A percentile compares a stretch with the other conserved stretches of the same genome.
Evolutionary conservation across 2,888 invertebrate species (phyloP).

Genomic region (Crocallis elinguaria): DNA sequence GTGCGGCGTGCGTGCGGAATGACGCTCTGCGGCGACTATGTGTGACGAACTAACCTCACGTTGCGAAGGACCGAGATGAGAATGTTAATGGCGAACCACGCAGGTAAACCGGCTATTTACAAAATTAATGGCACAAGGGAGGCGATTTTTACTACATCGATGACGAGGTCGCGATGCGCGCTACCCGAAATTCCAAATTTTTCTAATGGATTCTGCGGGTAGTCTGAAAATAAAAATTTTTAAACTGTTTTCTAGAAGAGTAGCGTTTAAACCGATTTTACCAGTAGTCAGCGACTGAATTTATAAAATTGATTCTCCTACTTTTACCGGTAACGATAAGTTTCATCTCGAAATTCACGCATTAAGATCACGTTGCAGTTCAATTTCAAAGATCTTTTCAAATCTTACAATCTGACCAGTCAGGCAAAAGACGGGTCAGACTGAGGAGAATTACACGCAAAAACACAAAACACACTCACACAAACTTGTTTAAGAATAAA

Average conservation of each 20-base stretch:
- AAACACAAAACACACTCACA: too few species aligned
- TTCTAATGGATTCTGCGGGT: conserved; percentile 60
- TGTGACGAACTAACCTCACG: conserved; percentile 47
- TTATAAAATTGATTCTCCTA: conserved; percentile 75
- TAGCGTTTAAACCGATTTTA: conserved; percentile 75
- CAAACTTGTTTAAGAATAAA: too few species aligned
- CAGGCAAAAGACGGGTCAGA: too few species aligned
- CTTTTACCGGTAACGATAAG: conserved; percentile 72
- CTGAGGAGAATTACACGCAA: too few species aligned
- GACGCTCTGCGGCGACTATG: conserved; percentile 24
- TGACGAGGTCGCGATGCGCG: conserved; percentile 62
- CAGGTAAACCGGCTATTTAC: conserved; percentile 70
- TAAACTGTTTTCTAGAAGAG: conserved; percentile 78
- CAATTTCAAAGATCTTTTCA: conserved; percentile 34
- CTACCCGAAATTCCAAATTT: conserved; percentile 62
- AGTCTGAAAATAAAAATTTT: conserved; percentile 61
- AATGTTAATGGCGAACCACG: conserved; percentile 52
- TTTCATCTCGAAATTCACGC: conserved; percentile 70
- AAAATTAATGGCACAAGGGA: conserved; percentile 80
- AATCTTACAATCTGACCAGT: too few species aligned
- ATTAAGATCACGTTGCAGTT: conserved; percentile 57
- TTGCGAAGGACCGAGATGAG: conserved; percentile 67
- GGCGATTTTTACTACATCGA: conserved; percentile 65
- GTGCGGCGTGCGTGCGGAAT: too few species aligned
- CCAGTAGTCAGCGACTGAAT: conserved; percentile 82